Evolutionary conservation across 1,140 invertebrate genomes (phyloP).

Genomic region (Meloidogyne hapla): DNA sequence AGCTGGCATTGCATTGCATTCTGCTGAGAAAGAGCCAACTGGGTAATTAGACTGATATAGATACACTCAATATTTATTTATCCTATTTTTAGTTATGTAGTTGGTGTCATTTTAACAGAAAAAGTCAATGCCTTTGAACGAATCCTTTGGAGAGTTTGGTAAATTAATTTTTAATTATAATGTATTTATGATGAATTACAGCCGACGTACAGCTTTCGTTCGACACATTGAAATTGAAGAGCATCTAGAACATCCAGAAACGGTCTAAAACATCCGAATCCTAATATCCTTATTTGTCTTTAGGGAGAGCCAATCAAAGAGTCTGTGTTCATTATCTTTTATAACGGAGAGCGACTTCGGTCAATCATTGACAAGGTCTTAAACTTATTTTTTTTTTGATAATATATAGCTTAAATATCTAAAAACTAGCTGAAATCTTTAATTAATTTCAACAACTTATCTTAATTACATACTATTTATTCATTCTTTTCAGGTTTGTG

Average conservation of each 20-base stretch:
- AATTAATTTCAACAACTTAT: no score
- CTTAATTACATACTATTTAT: no score
- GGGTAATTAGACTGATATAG: not conserved
- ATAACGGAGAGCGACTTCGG: slow-evolving; percentile 62
- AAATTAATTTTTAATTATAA: not conserved
- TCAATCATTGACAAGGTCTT: not conserved
- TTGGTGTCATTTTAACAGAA: slow-evolving; percentile 58
- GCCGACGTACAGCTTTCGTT: slow-evolving; percentile 62
- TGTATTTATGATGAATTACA: slow-evolving; percentile 20
- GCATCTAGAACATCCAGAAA: slow-evolving; percentile 54
- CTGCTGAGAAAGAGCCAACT: slow-evolving; percentile 37
- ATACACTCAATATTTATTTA: slow-evolving; percentile 1
- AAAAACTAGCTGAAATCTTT: no score
- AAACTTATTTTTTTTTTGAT: no score
- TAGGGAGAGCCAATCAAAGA: slow-evolving; percentile 66
- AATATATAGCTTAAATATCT: no score
- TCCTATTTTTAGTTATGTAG: slow-evolving; percentile 49
- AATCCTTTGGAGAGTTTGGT: slow-evolving; percentile 55
- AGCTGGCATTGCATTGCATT: slow-evolving; percentile 35
- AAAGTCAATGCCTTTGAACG: slow-evolving; percentile 61
- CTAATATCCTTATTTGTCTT: slow-evolving; percentile 33
- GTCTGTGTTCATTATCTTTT: slow-evolving; percentile 66
- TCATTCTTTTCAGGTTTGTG: slow-evolving; percentile 42
- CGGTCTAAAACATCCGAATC: no score
- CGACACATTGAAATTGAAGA: slow-evolving; percentile 65